These are phyloP conservation scores for Eremobia ochroleuca DNA, from an alignment of 2,888 invertebrate species.

Conservation along the genomic window DNA sequence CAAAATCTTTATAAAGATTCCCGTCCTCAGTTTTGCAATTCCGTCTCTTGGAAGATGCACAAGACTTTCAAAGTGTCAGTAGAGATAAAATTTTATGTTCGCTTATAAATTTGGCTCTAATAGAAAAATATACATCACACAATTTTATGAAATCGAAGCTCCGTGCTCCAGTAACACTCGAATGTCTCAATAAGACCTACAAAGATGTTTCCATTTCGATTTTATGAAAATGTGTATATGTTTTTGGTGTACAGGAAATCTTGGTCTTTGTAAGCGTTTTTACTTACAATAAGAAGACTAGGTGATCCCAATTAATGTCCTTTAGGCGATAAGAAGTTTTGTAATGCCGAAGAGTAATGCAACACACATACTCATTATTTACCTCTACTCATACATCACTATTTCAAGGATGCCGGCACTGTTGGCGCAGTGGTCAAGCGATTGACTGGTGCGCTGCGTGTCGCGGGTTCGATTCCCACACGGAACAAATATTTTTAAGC, in stretches of 20 bases:
- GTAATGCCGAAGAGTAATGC: neutral
- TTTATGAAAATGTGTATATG: conserved; percentile 32
- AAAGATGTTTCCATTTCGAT: conserved; percentile 23
- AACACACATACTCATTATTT: neutral
- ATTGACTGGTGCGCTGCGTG: no score
- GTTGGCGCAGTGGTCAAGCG: no score
- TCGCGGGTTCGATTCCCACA: no score
- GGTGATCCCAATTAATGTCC: neutral
- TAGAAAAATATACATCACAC: conserved; percentile 57
- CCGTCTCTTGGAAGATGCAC: conserved; percentile 19
- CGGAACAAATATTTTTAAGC: no score
- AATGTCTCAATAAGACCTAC: conserved; percentile 50
- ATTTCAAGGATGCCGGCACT: no score
- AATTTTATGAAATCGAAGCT: conserved; percentile 47
- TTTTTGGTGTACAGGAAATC: neutral
- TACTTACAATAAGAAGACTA: no score
- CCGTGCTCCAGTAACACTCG: conserved; percentile 30
- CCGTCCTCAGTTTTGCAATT: conserved; percentile 45
- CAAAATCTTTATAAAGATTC: conserved; percentile 40
- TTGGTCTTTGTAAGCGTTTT: conserved; percentile 3
- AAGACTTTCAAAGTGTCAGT: conserved; percentile 49
- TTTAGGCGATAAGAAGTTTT: neutral
- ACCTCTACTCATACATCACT: neutral
- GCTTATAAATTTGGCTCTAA: conserved; percentile 53
- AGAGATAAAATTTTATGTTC: conserved; percentile 59